Conservation (phyloP, 1,140 invertebrate species). For the Drosophila sturtevanti region DNA sequence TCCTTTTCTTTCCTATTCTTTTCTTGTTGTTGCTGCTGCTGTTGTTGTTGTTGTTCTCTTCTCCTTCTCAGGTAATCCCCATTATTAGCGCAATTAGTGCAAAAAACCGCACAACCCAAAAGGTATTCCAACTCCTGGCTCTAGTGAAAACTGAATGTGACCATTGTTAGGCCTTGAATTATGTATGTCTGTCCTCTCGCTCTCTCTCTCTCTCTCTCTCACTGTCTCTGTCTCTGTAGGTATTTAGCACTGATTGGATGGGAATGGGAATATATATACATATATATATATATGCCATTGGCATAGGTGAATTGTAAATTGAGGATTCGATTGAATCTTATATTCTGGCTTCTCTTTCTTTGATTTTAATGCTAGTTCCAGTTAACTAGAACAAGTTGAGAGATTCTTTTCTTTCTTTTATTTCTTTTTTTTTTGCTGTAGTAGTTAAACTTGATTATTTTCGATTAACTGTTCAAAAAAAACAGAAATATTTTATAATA, state of each 20-base stretch:
- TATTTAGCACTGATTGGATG: conserved; percentile 73
- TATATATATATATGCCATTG: not conserved
- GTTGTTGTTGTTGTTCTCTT: not conserved
- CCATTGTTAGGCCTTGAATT: conserved; percentile 61
- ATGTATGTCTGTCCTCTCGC: conserved; percentile 17
- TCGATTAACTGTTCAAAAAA: not conserved
- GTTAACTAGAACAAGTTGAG: not conserved
- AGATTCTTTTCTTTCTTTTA: no score
- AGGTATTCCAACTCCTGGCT: conserved; percentile 15
- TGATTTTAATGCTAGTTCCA: not conserved
- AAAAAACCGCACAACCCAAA: conserved; percentile 9
- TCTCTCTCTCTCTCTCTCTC: not conserved
- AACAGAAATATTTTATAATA: not conserved
- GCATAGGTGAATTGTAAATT: conserved; percentile 29
- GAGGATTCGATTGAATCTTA: not conserved
- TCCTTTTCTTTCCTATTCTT: conserved; percentile 29
- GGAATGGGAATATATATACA: not conserved
- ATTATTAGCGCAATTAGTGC: conserved; percentile 79
- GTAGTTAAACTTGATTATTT: not conserved
- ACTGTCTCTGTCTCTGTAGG: not conserved
- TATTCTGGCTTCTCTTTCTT: not conserved
- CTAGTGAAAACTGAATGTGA: conserved; percentile 12
- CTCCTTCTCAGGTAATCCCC: conserved; percentile 60
- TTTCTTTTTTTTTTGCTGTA: no score
- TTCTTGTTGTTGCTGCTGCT: not conserved